Conservation (phyloP, 2,888 invertebrate species). For the Epiblema foenella region DNA sequence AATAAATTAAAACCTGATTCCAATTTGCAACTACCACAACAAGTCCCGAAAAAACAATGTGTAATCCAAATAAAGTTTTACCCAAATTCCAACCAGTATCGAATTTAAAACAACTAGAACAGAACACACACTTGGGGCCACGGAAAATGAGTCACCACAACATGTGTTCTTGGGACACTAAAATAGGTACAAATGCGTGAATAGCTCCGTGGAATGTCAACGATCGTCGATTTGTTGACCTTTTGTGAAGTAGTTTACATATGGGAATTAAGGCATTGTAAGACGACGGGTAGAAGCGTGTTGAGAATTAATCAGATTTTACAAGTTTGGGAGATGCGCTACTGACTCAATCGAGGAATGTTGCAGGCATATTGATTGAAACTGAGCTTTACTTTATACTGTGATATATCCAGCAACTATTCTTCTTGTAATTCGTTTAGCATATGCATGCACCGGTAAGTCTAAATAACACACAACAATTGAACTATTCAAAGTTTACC, state of each 20-base stretch:
- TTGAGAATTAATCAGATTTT: constrained; percentile 30
- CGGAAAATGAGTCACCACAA: constrained; percentile 52
- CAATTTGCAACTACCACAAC: neutral
- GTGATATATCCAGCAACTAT: neutral
- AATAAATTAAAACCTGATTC: neutral
- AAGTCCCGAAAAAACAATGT: neutral
- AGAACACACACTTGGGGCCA: constrained; percentile 46
- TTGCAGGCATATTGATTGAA: neutral
- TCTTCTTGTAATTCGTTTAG: no score
- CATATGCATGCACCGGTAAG: no score
- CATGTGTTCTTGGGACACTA: constrained; percentile 50
- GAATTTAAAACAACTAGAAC: neutral
- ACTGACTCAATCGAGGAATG: neutral
- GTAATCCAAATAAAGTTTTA: neutral
- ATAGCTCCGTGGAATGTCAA: constrained; percentile 63
- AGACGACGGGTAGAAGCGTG: constrained; percentile 15
- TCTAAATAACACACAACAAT: no score
- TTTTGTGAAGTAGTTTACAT: constrained; percentile 63
- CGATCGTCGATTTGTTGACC: constrained; percentile 66
- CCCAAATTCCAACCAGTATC: neutral
- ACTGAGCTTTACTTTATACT: neutral
- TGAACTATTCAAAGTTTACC: no score
- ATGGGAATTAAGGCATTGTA: constrained; percentile 48
- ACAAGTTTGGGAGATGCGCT: neutral
- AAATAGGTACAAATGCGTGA: constrained; percentile 54